These are phyloP conservation scores for Ptychadena robeensis DNA, from an alignment of 2,797 vertebrate genomes.

Conservation along the genomic window DNA sequence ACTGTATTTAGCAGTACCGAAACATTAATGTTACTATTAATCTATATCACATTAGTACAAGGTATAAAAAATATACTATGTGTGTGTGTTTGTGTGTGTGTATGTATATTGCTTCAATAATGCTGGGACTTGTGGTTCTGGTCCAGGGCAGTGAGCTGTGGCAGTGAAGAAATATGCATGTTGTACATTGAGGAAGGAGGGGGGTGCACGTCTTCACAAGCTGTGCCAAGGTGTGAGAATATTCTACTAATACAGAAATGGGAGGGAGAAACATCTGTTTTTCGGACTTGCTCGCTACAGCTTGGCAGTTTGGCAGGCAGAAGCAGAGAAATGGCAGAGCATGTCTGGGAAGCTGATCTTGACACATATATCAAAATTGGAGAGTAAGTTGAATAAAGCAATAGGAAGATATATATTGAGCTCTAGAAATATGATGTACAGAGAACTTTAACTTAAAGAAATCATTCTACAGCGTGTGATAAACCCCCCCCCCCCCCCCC, in stretches of 20 bases:
- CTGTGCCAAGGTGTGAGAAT: slow-evolving; percentile 47
- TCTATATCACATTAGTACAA: too few species aligned
- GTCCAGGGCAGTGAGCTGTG: neutral
- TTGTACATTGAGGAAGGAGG: neutral
- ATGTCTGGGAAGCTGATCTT: neutral
- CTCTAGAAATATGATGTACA: neutral
- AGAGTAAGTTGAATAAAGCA: neutral
- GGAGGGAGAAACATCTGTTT: slow-evolving; percentile 49
- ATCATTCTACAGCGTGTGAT: neutral
- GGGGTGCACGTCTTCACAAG: slow-evolving; percentile 28
- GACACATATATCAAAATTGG: neutral
- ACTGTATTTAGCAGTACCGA: too few species aligned
- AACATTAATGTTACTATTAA: too few species aligned
- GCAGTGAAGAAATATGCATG: slow-evolving; percentile 5
- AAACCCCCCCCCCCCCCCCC: too few species aligned
- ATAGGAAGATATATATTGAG: neutral
- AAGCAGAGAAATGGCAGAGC: neutral
- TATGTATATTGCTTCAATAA: too few species aligned
- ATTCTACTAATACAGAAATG: slow-evolving; percentile 9
- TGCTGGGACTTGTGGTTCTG: neutral
- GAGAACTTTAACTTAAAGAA: neutral
- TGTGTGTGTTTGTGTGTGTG: too few species aligned
- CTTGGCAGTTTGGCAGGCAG: slow-evolving; percentile 36
- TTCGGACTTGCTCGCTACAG: slow-evolving; percentile 32
- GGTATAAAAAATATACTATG: too few species aligned